Evolutionary conservation across 2,888 invertebrate species (phyloP), one percentile per base, ranked within the genome.

Genomic region (Torymus texanus): DNA sequence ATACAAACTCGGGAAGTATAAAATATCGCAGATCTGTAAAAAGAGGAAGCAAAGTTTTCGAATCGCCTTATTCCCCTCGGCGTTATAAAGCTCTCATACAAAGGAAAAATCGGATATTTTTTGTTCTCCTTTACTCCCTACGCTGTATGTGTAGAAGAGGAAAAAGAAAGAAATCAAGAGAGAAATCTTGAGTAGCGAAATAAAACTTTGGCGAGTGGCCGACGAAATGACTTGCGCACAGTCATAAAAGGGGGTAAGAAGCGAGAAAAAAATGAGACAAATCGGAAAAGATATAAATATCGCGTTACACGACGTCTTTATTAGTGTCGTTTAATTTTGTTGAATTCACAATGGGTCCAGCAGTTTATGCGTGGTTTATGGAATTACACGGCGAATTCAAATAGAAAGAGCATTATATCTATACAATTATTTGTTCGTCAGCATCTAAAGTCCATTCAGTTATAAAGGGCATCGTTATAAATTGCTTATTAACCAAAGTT

Each of bases 71-170:
- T 16, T 11, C 41, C 53, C 14, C 16, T 53, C 14, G 68, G 29
- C n/a, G 24, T 68, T 58, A 58, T 41, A 58, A 67, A 62, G 55
- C 74, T 29, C 63, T 14, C 14, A 13, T 21, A 66, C 65, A 66
- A 74, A 66, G 74, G 50, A 66, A 65, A 74, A 74, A 58, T 74
- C 41, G n/a, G 58, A 65, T 74, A 41, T 74, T 58, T 65, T 73
- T 61, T 51, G 11, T 24, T 24, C 12, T 41, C 12, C 14, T 24
- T 13, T 18, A 12, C 24, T 59, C 24, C 5, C 29, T 11, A 3
- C 11, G 53, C 13, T 56, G 16, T 55, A 21, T n/a, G 4, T 56
- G 18, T 29, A 12, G 14, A 50, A 16, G 14, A 50, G 29, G 14
- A 41, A 50, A 41, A 13, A 66, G 12, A 12, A 12, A 3, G 10